phyloP scores from a whole-genome alignment of 37 sponge, comb jelly and placozoan genomes.

The Petrosia ficiformis region DNA sequence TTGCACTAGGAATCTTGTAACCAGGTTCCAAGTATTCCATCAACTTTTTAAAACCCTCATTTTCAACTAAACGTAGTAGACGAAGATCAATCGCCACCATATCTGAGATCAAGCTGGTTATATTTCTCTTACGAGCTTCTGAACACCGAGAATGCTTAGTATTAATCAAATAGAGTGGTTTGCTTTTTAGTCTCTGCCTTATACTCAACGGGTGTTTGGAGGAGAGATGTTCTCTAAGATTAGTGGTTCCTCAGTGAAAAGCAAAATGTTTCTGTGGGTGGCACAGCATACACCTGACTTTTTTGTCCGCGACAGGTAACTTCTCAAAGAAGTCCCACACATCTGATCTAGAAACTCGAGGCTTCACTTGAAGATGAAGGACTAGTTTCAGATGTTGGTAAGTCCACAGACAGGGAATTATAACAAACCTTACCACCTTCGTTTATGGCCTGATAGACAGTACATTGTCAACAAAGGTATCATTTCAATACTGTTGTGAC shows the following conservation, averaged over 20 bases:
- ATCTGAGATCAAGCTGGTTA: not conserved
- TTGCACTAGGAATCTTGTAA: not conserved
- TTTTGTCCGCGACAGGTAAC: not conserved
- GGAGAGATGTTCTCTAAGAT: no score
- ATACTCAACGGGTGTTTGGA: no score
- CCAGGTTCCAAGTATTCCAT: slow-evolving; percentile 7
- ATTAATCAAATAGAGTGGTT: not conserved
- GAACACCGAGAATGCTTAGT: not conserved
- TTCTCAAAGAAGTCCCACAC: slow-evolving; percentile 15
- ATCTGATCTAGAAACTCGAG: slow-evolving; percentile 25
- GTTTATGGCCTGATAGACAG: no score
- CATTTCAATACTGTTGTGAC: no score
- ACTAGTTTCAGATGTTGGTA: no score
- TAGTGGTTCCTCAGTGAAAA: slow-evolving; percentile 16
- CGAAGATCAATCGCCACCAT: not conserved
- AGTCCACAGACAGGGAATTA: no score
- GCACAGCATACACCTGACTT: not conserved
- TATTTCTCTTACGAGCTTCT: not conserved
- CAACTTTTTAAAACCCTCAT: not conserved
- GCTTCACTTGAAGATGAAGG: no score
- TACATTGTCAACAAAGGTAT: no score
- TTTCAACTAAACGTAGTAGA: slow-evolving; percentile 12
- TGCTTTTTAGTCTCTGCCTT: not conserved
- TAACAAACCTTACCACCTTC: no score
- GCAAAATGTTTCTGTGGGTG: not conserved